Base-by-base conservation (phyloP, 2,888 invertebrate genomes). In the Eupsilia transversa region DNA sequence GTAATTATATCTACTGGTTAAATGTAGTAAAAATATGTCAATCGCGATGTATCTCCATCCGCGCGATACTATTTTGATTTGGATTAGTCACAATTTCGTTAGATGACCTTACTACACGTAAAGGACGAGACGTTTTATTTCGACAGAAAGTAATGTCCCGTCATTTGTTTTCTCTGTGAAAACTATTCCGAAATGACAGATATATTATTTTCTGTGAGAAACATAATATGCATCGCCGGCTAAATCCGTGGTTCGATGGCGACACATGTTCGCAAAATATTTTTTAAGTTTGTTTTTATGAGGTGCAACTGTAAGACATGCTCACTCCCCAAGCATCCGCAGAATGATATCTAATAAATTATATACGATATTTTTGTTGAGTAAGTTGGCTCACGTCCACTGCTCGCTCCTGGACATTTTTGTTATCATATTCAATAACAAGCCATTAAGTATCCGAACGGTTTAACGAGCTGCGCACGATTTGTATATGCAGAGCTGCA, bases 301-400 rank as follows among this genome's bases (percentile, higher is more conserved):
- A 95, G 93, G 94, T 96, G 95, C 95, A 96, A 94, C 93, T 93
- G 93, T 94, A 92, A 88, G 92, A 90, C 88, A 92, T 88, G 89
- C 92, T 94, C 94, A 92, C 91, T 92, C 88, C 87, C 77, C 89
- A 93, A 92, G 91, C 90, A 95, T 94, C 92, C 92, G 94, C 93
- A 94, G 94, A 95, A 94, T 94, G 92, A 92, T 94, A 93, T 89
- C 89, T 89, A 93, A 96, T 95, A 95, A 96, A 94, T 96, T 95
- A 95, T 93, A 93, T 90, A 93, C 90, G 94, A 94, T 96, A 96
- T 96, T 96, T 96, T 95, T 94, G 94, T 94, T 92, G 91, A 90
- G 89, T 90, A 92, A 91, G 88, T 96, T 96, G 96, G 96, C 96
- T 94, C 92, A 77, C 85, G 90, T 92, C 96, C 96, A 96, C 92